Evolutionary conservation across 1,140 invertebrate genomes (phyloP).

Genomic region (Bombus turneri): DNA sequence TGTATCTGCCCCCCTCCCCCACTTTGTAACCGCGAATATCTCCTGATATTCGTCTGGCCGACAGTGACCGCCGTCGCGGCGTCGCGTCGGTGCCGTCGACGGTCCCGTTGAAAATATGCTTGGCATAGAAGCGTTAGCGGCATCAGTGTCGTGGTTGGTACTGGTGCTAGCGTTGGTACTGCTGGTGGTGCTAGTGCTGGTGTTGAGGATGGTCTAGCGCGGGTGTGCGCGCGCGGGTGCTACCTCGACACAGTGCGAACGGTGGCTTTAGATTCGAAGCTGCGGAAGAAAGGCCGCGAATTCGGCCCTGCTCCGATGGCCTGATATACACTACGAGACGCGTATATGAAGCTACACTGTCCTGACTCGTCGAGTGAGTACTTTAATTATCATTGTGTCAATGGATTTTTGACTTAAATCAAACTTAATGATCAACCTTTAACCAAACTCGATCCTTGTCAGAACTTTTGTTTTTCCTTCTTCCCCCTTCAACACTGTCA

Average conservation of each 20-base stretch:
- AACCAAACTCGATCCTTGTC: background rate
- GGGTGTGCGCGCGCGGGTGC: slow-evolving; percentile 62
- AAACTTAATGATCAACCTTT: slow-evolving; percentile 3
- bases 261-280: slow-evolving; percentile 66
- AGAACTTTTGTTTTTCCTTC: background rate
- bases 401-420: background rate
- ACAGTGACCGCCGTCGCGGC: background rate
- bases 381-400: slow-evolving; percentile 45
- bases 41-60: background rate
- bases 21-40: background rate
- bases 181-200: slow-evolving; percentile 39
- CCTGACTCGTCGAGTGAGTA: slow-evolving; percentile 81
- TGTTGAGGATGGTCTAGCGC: slow-evolving; percentile 54
- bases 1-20: background rate
- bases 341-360: slow-evolving; percentile 80
- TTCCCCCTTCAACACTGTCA: background rate
- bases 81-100: background rate
- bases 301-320: slow-evolving; percentile 75
- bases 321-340: slow-evolving; percentile 70
- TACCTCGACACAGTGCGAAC: slow-evolving; percentile 63
- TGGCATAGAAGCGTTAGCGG: slow-evolving; percentile 35
- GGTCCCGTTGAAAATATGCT: slow-evolving; percentile 51
- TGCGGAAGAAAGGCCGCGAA: slow-evolving; percentile 70
- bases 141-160: slow-evolving; percentile 17
- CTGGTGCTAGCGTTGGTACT: slow-evolving; percentile 19